Evolutionary conservation across 2,797 vertebrate species (phyloP).

Genomic region (Epinephelus coioides): DNA sequence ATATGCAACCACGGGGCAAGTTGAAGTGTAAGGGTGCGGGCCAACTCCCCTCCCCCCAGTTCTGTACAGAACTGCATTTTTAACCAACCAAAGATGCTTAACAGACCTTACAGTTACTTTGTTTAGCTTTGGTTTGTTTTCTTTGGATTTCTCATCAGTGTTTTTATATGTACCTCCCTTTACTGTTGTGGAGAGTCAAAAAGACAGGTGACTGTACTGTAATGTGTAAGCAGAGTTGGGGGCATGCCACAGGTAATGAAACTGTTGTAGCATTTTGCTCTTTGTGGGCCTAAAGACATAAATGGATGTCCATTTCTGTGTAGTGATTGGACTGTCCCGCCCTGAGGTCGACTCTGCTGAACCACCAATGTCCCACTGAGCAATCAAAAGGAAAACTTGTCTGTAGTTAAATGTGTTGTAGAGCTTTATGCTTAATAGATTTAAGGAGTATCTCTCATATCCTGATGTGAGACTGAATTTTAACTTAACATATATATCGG

Average conservation of each 20-base stretch:
- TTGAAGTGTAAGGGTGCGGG: conserved; percentile 25
- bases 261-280: conserved; percentile 33
- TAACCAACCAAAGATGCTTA: conserved; percentile 74
- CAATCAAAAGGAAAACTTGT: background rate
- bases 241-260: conserved; percentile 62
- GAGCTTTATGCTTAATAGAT: background rate
- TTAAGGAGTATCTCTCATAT: background rate
- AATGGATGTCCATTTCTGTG: conserved; percentile 57
- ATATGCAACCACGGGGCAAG: conserved; percentile 21
- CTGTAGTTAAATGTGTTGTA: background rate
- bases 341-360: conserved; percentile 68
- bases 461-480: background rate
- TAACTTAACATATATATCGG: background rate
- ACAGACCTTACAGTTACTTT: conserved; percentile 8
- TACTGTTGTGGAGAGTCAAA: conserved; percentile 26
- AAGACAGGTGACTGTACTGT: conserved; percentile 26
- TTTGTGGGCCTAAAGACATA: conserved; percentile 47
- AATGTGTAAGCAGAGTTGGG: conserved; percentile 39
- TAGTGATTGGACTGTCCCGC: conserved; percentile 28
- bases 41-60: conserved; percentile 31
- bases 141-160: conserved; percentile 47
- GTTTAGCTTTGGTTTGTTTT: conserved; percentile 32
- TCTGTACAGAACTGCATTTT: conserved; percentile 70
- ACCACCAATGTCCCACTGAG: conserved; percentile 24
- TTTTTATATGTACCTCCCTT: conserved; percentile 20